phyloP scores from a whole-genome alignment of 1,140 invertebrate species.

The Drosophila subpulchrella region DNA sequence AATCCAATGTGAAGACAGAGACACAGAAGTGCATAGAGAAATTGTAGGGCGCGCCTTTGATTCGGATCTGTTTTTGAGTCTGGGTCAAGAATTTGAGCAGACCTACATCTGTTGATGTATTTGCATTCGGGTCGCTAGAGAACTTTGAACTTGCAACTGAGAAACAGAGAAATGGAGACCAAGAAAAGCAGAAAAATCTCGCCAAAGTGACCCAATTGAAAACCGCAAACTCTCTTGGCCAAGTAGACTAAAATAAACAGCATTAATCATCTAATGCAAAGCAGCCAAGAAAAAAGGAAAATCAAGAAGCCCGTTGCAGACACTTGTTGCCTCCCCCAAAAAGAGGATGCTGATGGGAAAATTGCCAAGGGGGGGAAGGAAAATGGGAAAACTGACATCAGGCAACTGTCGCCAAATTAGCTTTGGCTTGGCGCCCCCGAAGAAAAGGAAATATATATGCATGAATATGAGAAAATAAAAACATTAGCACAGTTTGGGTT shows the following conservation, averaged over 20 bases:
- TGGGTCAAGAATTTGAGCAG: conserved; percentile 10
- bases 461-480: conserved; percentile 39
- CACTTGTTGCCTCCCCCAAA: conserved; percentile 45
- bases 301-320: conserved; percentile 8
- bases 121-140: conserved; percentile 15
- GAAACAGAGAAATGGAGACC: conserved; percentile 3
- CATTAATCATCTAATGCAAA: conserved; percentile 47
- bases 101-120: conserved; percentile 11
- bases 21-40: background rate
- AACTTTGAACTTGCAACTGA: conserved; percentile 43
- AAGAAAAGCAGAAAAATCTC: background rate
- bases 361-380: conserved; percentile 12
- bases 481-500: conserved; percentile 52
- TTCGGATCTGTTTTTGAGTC: conserved; percentile 33
- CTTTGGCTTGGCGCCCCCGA: conserved; percentile 46
- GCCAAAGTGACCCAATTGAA: conserved; percentile 26
- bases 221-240: conserved; percentile 18
- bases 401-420: conserved; percentile 49
- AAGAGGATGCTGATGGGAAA: conserved; percentile 8
- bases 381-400: conserved; percentile 17
- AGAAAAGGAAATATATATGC: conserved; percentile 26
- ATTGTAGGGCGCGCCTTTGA: conserved; percentile 53
- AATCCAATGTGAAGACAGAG: background rate
- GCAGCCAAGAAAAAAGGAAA: conserved; percentile 9
- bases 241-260: conserved; percentile 40